These are phyloP conservation scores for Periophthalmus modestus DNA, from an alignment of 2,113 vertebrate genomes.

Conservation along the genomic window DNA sequence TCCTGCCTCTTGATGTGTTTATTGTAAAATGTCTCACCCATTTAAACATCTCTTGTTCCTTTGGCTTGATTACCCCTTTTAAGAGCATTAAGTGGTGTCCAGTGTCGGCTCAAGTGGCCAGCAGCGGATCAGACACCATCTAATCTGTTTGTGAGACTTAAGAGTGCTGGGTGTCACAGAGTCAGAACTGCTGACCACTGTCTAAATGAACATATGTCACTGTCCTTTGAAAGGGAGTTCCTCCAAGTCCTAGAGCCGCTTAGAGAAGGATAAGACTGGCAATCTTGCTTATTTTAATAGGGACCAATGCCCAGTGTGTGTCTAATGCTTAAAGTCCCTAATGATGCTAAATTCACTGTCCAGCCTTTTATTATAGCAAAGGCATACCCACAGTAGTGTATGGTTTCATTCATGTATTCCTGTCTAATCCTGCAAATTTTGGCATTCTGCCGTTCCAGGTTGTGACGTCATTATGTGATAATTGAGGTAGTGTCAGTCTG, in stretches of 20 bases:
- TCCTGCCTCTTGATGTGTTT: slow-evolving; percentile 44
- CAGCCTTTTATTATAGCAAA: neutral
- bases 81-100: slow-evolving; percentile 52
- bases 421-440: too few species aligned
- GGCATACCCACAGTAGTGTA: neutral
- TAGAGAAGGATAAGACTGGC: slow-evolving; percentile 67
- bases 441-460: too few species aligned
- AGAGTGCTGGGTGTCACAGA: slow-evolving; percentile 51
- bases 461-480: too few species aligned
- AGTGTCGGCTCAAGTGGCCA: slow-evolving; percentile 62
- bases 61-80: slow-evolving; percentile 39
- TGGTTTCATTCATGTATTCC: neutral
- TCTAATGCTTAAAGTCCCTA: slow-evolving; percentile 20
- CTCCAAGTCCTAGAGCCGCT: slow-evolving; percentile 71
- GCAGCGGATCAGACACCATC: slow-evolving; percentile 65
- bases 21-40: slow-evolving; percentile 24
- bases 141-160: slow-evolving; percentile 73
- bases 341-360: neutral
- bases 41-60: slow-evolving; percentile 35
- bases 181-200: slow-evolving; percentile 66
- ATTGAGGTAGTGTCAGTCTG: too few species aligned
- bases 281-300: slow-evolving; percentile 72
- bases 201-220: slow-evolving; percentile 74
- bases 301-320: slow-evolving; percentile 33
- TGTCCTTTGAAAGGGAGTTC: slow-evolving; percentile 51